phyloP scores from a whole-genome alignment of 2,113 vertebrate species.

The Catagonus wagneri region DNA sequence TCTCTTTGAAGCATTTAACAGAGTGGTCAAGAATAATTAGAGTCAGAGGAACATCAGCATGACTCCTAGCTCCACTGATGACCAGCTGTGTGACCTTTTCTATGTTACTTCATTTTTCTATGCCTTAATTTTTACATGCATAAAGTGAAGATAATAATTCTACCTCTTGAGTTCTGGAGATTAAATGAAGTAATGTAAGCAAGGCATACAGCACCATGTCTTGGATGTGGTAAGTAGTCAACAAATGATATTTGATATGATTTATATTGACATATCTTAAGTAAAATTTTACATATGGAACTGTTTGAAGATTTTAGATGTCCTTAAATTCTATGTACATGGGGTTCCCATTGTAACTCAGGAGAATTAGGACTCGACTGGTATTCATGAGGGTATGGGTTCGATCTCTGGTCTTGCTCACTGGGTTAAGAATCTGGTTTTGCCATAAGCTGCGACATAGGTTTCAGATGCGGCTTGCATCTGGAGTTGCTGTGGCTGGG shows the following conservation, averaged over 20 bases:
- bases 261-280: neutral
- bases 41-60: neutral
- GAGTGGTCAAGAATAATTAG: neutral
- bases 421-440: too few relatives aligned
- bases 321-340: neutral
- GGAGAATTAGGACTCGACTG: too few relatives aligned
- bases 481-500: too few relatives aligned
- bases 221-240: neutral
- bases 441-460: too few relatives aligned
- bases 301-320: neutral
- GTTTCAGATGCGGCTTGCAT: too few relatives aligned
- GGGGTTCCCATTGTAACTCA: too few relatives aligned
- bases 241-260: neutral
- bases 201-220: neutral
- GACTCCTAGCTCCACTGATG: neutral
- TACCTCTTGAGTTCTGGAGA: neutral
- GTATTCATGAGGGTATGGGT: too few relatives aligned
- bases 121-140: neutral
- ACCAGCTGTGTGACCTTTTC: neutral
- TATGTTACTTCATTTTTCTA: neutral
- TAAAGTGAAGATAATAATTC: neutral
- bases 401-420: too few relatives aligned
- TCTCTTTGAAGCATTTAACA: neutral
- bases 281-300: neutral
- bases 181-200: neutral